phyloP scores from a whole-genome alignment of 2,888 invertebrate species.

The Priocnemis perturbator region DNA sequence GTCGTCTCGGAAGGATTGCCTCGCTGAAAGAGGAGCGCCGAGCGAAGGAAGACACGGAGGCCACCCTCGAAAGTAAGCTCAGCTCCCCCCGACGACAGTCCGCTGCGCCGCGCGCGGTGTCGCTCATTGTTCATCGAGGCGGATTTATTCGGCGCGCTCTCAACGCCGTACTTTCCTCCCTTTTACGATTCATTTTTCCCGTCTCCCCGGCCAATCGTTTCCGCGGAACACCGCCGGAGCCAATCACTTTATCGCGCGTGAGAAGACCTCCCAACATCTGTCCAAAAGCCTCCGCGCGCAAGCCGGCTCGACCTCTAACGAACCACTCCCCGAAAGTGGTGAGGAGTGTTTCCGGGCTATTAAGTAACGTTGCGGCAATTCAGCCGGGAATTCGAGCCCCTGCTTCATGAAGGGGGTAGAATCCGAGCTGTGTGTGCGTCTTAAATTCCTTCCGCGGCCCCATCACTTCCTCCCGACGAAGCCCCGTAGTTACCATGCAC shows the following conservation, averaged over 20 bases:
- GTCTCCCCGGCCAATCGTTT: constrained; percentile 30
- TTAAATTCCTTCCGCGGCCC: neutral
- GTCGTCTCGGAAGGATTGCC: no score
- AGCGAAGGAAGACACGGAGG: no score
- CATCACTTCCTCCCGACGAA: constrained; percentile 1
- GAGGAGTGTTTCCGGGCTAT: constrained; percentile 36
- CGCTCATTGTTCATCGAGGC: neutral
- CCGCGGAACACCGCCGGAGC: constrained; percentile 9
- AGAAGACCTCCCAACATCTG: constrained; percentile 29
- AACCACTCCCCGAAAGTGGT: constrained; percentile 26
- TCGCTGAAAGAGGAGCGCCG: no score
- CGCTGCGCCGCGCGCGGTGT: neutral
- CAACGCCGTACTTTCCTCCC: no score
- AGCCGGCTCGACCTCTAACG: constrained; percentile 23
- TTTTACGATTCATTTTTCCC: constrained; percentile 5
- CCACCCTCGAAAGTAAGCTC: no score
- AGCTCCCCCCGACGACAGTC: no score
- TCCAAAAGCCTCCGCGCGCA: constrained; percentile 22
- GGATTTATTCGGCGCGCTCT: neutral
- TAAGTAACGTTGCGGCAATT: constrained; percentile 28
- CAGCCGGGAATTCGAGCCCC: constrained; percentile 15
- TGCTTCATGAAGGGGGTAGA: constrained; percentile 6
- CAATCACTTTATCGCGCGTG: constrained; percentile 44
- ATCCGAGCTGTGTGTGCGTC: neutral
- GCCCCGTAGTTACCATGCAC: no score